These are phyloP conservation scores for Desmodus rotundus DNA, from an alignment of 2,113 vertebrate species.

Conservation along the genomic window DNA sequence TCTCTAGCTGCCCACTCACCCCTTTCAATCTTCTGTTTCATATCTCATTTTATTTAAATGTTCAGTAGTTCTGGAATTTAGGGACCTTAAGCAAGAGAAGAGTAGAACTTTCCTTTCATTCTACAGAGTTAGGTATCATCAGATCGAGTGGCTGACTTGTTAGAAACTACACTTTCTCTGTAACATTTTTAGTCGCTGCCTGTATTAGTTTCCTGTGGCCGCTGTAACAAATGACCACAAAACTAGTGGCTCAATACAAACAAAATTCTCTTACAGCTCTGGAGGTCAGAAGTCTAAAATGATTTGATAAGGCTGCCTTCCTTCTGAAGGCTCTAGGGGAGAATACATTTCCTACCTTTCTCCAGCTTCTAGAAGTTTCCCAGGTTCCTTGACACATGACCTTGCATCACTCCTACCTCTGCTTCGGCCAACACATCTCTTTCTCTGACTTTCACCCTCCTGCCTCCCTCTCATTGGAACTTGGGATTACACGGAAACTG, in stretches of 20 bases:
- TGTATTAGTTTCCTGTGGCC: background rate
- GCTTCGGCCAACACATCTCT: background rate
- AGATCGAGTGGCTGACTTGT: background rate
- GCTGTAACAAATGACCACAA: conserved; percentile 6
- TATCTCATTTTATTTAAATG: background rate
- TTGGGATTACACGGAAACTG: background rate
- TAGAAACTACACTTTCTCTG: background rate
- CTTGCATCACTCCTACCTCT: background rate
- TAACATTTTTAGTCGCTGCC: background rate
- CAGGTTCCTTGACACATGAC: background rate
- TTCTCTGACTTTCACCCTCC: background rate
- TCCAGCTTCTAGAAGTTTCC: background rate
- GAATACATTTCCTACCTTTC: background rate
- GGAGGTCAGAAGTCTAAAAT: background rate
- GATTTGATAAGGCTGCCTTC: background rate
- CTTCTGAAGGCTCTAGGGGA: background rate
- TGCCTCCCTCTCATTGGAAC: background rate
- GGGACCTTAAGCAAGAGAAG: background rate
- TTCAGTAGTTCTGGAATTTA: background rate
- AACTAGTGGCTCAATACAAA: background rate
- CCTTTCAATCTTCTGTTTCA: conserved; percentile 5
- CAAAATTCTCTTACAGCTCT: background rate
- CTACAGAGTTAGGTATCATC: background rate
- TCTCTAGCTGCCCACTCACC: conserved; percentile 58
- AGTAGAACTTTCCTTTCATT: background rate